Evolutionary conservation across 1,140 invertebrate genomes (phyloP).

Genomic region (Cataglyphis hispanica): DNA sequence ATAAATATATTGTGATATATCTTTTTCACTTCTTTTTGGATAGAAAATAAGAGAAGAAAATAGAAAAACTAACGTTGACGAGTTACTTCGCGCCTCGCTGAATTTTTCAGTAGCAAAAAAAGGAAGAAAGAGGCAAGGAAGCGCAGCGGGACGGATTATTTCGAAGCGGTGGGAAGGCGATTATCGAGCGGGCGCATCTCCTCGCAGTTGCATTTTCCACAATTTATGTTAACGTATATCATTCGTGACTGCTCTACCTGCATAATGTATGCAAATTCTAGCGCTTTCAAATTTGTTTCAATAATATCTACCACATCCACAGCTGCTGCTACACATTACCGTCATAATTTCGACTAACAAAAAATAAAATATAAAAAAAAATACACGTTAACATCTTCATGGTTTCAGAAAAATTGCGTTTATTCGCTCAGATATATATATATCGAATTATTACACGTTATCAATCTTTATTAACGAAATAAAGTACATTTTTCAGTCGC

Average conservation of each 20-base stretch:
- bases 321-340: background rate
- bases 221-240: constrained; percentile 14
- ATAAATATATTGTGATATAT: no score
- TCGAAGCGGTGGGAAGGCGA: constrained; percentile 20
- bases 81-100: constrained; percentile 32
- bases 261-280: constrained; percentile 1
- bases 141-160: constrained; percentile 11
- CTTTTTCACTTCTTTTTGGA: background rate
- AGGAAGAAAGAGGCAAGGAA: background rate
- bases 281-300: background rate
- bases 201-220: constrained; percentile 24
- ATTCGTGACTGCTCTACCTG: background rate
- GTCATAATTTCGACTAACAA: background rate
- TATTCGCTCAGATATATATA: background rate
- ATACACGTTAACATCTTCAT: background rate
- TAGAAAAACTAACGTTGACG: background rate
- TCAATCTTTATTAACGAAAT: background rate
- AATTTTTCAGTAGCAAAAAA: background rate
- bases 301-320: background rate
- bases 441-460: background rate
- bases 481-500: background rate
- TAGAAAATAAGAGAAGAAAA: background rate
- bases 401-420: background rate
- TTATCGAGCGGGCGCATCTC: background rate
- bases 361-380: no score